These are phyloP conservation scores for Datnioides undecimradiatus DNA, from an alignment of 2,113 vertebrate species.

Conservation along the genomic window DNA sequence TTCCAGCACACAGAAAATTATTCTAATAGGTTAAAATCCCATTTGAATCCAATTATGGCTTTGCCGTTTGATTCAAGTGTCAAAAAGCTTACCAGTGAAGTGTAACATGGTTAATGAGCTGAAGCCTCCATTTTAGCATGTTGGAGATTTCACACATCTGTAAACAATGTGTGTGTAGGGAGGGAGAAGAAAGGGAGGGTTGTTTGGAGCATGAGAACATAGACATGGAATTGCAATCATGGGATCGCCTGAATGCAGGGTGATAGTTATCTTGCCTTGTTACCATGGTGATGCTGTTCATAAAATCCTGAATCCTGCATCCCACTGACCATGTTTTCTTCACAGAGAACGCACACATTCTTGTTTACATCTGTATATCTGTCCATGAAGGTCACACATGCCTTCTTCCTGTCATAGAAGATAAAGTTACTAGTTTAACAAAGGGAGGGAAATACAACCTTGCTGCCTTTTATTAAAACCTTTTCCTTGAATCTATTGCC, in stretches of 20 bases:
- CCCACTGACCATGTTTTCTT: constrained; percentile 6
- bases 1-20: constrained; percentile 57
- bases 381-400: constrained; percentile 7
- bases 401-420: constrained; percentile 11
- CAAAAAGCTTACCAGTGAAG: constrained; percentile 48
- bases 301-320: constrained; percentile 42
- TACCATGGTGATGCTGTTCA: constrained; percentile 59
- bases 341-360: background rate
- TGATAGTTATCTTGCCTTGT: constrained; percentile 47
- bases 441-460: background rate
- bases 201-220: constrained; percentile 17
- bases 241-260: constrained; percentile 41
- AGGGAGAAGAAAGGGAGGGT: background rate
- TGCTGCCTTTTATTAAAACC: background rate
- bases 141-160: constrained; percentile 51
- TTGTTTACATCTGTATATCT: background rate
- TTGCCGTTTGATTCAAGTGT: constrained; percentile 58
- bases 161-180: constrained; percentile 63
- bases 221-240: constrained; percentile 42
- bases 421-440: constrained; percentile 28
- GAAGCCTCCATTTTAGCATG: constrained; percentile 56
- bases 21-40: constrained; percentile 73
- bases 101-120: constrained; percentile 71
- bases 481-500: constrained; percentile 6
- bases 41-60: constrained; percentile 78